Evolutionary conservation across 2,888 invertebrate species (phyloP), one percentile per base, ranked within the genome.

Genomic region (Nebria salina): DNA sequence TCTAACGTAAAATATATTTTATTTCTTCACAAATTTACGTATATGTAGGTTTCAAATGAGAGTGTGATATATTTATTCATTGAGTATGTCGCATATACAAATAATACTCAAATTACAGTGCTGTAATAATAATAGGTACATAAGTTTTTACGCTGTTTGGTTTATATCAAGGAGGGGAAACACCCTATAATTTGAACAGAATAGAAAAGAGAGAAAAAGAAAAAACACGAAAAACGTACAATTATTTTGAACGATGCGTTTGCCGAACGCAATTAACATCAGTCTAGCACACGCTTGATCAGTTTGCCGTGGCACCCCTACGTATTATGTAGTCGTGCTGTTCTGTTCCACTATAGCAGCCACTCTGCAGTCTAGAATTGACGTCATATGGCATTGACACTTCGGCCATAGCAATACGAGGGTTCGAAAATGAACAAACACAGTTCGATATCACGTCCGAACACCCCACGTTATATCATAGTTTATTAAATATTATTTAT

Each of bases 341-440:
- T 70, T 20, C 70, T 20, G 20, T 26, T 68, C 26, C 9, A 26
- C 25, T 26, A 15, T 20, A 26, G 8, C 70, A 26, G 8, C 70
- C 70, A 70, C 68, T 68, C 54, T 68, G 20, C 20, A 70, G 70
- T 70, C 26, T 20, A 70, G 25, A n/a, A 70, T 70, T 11, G 26
- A 34, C n/a, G 73, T 73, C 73, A 73, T 73, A 41, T 73, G 73
- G 73, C 42, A 73, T 34, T 73, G 73, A 73, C 73, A 73, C 73
- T 41, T 8, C 73, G 42, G n/a, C 26, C 73, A 15, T n/a, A 34
- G 15, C 20, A 41, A 13, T 34, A n/a, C 68, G 43, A 41, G 41
- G 73, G 73, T 3, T 41, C 2, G 68, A 15, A 68, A 26, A 20
- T 9, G 68, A 25, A 68, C 73, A 73, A 73, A 73, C 73, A 42